Percentiles rank a stretch among this genome's conserved stretches.
phyloP scores from a whole-genome alignment of 2,888 invertebrate species.

The Polydrusus pterygomalis region DNA sequence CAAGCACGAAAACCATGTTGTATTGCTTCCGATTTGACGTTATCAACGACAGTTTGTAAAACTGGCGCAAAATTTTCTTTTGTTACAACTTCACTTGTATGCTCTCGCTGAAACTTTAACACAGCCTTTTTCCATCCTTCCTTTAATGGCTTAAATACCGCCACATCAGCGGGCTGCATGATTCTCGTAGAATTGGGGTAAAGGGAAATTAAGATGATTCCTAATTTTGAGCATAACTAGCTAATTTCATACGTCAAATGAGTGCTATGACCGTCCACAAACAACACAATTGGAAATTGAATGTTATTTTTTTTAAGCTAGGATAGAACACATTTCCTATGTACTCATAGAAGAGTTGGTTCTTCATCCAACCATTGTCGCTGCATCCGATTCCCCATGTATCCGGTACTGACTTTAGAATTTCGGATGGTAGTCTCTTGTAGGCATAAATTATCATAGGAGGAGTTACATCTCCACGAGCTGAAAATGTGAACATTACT shows the following conservation, averaged over 20 bases:
- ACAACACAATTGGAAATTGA: slow-evolving; percentile 39
- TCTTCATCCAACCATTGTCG: slow-evolving; percentile 57
- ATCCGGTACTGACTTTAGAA: slow-evolving; percentile 39
- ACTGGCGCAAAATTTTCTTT: slow-evolving; percentile 27
- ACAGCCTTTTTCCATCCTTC: slow-evolving; percentile 55
- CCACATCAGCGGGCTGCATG: slow-evolving; percentile 58
- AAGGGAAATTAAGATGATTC: slow-evolving; percentile 60
- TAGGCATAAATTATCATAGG: no score
- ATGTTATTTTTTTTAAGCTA: slow-evolving; percentile 36
- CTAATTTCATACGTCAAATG: slow-evolving; percentile 41
- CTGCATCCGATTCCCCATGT: slow-evolving; percentile 40
- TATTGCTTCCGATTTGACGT: slow-evolving; percentile 16
- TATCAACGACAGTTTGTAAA: slow-evolving; percentile 23
- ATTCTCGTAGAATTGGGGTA: slow-evolving; percentile 61
- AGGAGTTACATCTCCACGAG: no score
- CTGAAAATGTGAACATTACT: no score
- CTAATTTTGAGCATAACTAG: slow-evolving; percentile 47
- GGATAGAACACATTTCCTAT: slow-evolving; percentile 47
- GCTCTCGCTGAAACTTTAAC: slow-evolving; percentile 24
- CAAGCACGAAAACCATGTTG: slow-evolving; percentile 26
- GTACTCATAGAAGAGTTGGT: slow-evolving; percentile 50
- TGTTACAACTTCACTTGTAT: slow-evolving; percentile 24
- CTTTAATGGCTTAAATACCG: slow-evolving; percentile 60
- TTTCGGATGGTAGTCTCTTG: slow-evolving; percentile 23
- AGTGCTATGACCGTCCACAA: slow-evolving; percentile 50